Conservation (phyloP, 1,140 invertebrate species). For the Polypedilum vanderplanki region DNA sequence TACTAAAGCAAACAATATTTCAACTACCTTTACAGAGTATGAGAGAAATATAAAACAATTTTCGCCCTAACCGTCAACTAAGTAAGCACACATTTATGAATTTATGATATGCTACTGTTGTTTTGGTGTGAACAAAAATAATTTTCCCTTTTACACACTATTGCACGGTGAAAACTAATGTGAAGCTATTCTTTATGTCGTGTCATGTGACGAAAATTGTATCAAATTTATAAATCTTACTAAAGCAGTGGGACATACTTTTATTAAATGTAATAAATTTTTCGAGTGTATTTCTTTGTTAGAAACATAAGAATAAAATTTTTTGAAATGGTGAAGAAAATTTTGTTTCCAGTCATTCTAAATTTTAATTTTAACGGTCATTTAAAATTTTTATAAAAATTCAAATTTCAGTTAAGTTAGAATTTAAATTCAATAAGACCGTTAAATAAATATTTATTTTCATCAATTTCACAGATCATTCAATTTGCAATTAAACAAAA, state of each 20-base stretch:
- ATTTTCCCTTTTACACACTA: neutral
- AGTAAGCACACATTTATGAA: conserved; percentile 7
- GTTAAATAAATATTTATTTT: no score
- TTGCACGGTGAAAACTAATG: neutral
- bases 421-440: no score
- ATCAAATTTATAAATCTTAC: conserved; percentile 11
- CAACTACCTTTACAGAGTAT: no score
- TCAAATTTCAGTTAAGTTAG: no score
- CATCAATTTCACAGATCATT: no score
- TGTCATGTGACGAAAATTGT: neutral
- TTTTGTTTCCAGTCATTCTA: neutral
- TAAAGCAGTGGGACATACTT: conserved; percentile 13
- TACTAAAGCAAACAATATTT: no score
- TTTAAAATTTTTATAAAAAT: neutral
- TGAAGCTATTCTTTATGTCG: conserved; percentile 21
- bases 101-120: conserved; percentile 14
- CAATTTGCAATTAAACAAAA: no score
- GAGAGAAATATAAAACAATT: neutral
- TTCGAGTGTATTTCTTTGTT: neutral
- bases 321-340: neutral
- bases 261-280: conserved; percentile 28
- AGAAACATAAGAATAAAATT: no score
- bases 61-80: neutral
- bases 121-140: neutral
- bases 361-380: neutral